Evolutionary conservation across 2,113 vertebrate species (phyloP), one percentile per base, ranked within the genome.

Genomic region (Mirounga angustirostris): DNA sequence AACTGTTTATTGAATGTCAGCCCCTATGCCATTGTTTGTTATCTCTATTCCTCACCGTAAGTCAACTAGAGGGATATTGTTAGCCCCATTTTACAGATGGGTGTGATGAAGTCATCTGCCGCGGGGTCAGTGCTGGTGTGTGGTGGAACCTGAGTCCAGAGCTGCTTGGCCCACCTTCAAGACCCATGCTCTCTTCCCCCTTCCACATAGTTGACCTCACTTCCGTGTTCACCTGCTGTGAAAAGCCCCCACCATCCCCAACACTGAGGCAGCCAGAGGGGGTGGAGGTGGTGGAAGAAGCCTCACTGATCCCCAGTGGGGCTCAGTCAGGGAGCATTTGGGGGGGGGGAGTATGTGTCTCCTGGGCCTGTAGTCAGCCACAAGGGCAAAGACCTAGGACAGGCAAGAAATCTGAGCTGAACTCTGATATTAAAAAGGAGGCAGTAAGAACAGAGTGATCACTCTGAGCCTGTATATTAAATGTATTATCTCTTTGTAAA

Each of bases 401-500:
- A 82, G 12, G 14, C 40, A 61, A 84, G 59, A 65, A 74, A 92
- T 71, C 16, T 0, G 2, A 82, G 56, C 86, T 91, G 81, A 89
- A 83, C 71, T 59, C 95, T n/a, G 24, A 94, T 89, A 93, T 98
- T 96, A 95, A 98, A 96, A 95, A 96, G 19, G 74, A 90, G 92
- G 89, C 76, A 26, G 22, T 81, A 46, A 92, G 94, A 88, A 95
- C 83, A 97, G 80, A 94, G 65, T 59, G 95, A 97, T 96, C 95
- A 91, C 67, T 89, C 78, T 13, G 28, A 86, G 73, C n/a, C 82
- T 97, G 96, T 96, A 83, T 92, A 97, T 96, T 93, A 96, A 97
- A 98, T 93, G 97, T 95, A 97, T 97, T 98, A 97, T 95, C 89
- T 30, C 85, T 97, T 97, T 96, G 67, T n/a, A 79, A 69, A 74